Percentiles rank a stretch among this genome's conserved stretches.
phyloP scores from a whole-genome alignment of 2,113 vertebrate species.

The Cynopterus brachyotis region DNA sequence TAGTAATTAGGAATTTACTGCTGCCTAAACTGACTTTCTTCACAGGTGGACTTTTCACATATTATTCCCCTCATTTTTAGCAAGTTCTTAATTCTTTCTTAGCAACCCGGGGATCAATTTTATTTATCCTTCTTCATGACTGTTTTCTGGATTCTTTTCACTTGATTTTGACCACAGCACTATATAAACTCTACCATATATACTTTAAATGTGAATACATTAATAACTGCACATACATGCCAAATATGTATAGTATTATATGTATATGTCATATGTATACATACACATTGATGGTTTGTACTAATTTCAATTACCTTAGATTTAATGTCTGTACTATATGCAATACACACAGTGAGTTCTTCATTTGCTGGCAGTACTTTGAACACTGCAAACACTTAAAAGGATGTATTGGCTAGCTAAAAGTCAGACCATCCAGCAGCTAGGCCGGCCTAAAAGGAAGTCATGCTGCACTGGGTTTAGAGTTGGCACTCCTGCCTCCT shows the following conservation, averaged over 20 bases:
- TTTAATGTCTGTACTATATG: rapidly evolving
- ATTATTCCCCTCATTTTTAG: rapidly evolving
- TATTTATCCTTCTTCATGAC: background rate
- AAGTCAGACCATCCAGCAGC: background rate
- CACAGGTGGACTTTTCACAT: rapidly evolving
- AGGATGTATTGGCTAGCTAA: background rate
- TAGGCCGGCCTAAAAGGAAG: rapidly evolving
- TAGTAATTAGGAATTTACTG: background rate
- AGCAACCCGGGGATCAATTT: background rate
- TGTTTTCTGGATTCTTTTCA: background rate
- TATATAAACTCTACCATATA: background rate
- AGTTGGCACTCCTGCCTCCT: rapidly evolving
- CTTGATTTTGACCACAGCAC: background rate
- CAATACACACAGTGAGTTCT: rapidly evolving
- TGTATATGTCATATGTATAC: no score
- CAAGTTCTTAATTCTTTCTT: background rate
- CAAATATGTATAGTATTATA: no score
- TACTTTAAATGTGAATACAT: background rate
- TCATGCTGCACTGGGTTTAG: no score
- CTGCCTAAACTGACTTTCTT: background rate
- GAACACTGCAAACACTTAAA: background rate
- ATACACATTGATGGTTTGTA: background rate
- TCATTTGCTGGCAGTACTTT: background rate
- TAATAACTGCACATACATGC: rapidly evolving
- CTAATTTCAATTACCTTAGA: background rate